These are phyloP conservation scores for Hippoglossus hippoglossus DNA, from an alignment of 2,797 vertebrate species.

Conservation along the genomic window DNA sequence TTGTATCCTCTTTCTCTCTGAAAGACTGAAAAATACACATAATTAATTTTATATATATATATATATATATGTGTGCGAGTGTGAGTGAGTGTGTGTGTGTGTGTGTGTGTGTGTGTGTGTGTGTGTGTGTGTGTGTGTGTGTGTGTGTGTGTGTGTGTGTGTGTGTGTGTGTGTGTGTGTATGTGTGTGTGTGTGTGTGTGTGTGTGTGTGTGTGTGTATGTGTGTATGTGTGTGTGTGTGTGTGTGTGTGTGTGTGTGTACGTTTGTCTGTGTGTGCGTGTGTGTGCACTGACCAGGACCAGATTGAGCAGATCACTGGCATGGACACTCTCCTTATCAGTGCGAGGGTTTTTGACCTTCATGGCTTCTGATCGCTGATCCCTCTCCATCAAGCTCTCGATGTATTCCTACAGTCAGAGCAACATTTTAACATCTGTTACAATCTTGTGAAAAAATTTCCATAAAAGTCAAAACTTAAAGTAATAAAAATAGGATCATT, in stretches of 20 bases:
- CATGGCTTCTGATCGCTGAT: conserved; percentile 82
- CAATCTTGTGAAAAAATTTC: neutral
- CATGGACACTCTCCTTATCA: conserved; percentile 80
- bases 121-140: neutral
- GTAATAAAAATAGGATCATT: neutral
- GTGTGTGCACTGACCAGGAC: conserved; percentile 80
- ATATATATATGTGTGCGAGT: neutral
- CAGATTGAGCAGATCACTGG: conserved; percentile 81
- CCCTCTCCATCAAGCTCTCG: conserved; percentile 84
- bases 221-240: neutral
- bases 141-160: neutral
- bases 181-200: conserved; percentile 2
- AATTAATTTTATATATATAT: neutral
- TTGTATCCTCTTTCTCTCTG: conserved; percentile 74
- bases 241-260: neutral
- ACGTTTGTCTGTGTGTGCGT: neutral
- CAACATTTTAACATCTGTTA: conserved; percentile 17
- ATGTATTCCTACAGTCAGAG: conserved; percentile 86
- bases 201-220: neutral
- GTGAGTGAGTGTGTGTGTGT: conserved; percentile 1
- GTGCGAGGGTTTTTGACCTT: conserved; percentile 86
- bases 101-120: neutral
- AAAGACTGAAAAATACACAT: conserved; percentile 78
- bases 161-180: neutral
- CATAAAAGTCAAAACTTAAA: neutral